phyloP scores from a whole-genome alignment of 2,797 vertebrate species.

The Phrynocephalus vlangalii region DNA sequence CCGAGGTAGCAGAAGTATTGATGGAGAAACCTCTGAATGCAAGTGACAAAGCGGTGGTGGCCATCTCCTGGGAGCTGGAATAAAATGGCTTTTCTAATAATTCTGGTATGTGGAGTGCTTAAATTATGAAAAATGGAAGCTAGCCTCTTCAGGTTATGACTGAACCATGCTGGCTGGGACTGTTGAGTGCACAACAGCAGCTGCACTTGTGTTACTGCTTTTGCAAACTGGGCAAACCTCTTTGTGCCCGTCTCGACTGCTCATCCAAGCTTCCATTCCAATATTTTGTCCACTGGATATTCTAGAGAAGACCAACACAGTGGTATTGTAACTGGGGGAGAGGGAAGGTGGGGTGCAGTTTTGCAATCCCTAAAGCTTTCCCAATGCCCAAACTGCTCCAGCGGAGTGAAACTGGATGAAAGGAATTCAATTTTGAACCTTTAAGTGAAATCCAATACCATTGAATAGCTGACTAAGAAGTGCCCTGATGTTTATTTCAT shows the following conservation, averaged over 20 bases:
- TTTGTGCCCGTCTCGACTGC: no score
- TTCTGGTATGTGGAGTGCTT: background rate
- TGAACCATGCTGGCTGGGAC: background rate
- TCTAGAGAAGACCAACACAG: background rate
- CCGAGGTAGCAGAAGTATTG: constrained; percentile 40
- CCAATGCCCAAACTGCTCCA: background rate
- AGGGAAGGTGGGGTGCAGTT: background rate
- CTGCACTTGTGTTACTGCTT: no score
- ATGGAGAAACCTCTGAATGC: constrained; percentile 36
- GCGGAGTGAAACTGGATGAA: background rate
- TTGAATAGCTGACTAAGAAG: constrained; percentile 40
- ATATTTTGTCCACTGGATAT: no score
- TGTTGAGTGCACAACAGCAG: background rate
- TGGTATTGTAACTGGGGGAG: background rate
- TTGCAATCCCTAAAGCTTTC: background rate
- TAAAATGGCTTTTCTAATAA: constrained; percentile 28
- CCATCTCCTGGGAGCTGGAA: constrained; percentile 35
- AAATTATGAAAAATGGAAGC: background rate
- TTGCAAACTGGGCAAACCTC: no score
- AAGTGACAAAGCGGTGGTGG: constrained; percentile 31
- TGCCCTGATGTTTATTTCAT: constrained; percentile 19
- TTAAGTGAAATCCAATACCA: constrained; percentile 43
- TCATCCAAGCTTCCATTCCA: background rate
- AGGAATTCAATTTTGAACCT: constrained; percentile 35
- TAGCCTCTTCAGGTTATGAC: background rate